Evolutionary conservation across 2,113 vertebrate species (phyloP).

Genomic region (rabbit (Oryctolagus cuniculus)): mOryCun1.1 NC_091445.1:28076501-28077000

Average conservation of each 20-base stretch:
- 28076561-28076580: not conserved
- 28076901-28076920: no score
- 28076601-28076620: not conserved
- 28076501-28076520: no score
- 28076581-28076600: not conserved
- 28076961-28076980: no score
- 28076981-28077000: no score
- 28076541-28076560: not conserved
- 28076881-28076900: no score
- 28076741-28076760: not conserved
- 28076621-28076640: not conserved
- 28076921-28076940: no score
- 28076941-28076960: no score
- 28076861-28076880: no score
- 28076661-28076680: conserved; percentile 28
- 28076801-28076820: not conserved
- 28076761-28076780: not conserved
- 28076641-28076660: not conserved
- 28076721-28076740: not conserved
- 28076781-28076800: not conserved
- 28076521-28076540: no score
- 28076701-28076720: not conserved
- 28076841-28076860: no score
- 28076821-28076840: not conserved
- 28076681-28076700: not conserved